Percentiles rank a stretch among this genome's conserved stretches.
These are phyloP conservation scores for Holacanthus passer DNA, from an alignment of 2,113 vertebrate species.

Conservation along the genomic window DNA sequence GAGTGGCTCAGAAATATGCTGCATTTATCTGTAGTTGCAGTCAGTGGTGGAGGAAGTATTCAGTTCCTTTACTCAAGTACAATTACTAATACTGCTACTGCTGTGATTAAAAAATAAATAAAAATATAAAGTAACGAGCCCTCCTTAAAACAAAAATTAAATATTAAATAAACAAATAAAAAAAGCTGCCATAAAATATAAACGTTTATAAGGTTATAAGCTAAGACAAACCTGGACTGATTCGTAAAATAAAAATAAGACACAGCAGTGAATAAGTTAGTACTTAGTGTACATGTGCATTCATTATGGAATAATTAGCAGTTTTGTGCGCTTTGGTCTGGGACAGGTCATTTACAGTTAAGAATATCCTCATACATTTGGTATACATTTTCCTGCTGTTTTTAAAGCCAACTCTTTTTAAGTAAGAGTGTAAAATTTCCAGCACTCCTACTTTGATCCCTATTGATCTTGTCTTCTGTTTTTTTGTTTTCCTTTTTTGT, in stretches of 20 bases:
- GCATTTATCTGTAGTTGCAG: background rate
- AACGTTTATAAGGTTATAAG: background rate
- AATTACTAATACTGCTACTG: background rate
- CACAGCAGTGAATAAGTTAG: slow-evolving; percentile 15
- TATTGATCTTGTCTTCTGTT: slow-evolving; percentile 40
- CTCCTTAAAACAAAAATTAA: background rate
- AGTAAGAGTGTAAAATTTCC: slow-evolving; percentile 37
- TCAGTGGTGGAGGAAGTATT: background rate
- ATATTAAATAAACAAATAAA: background rate
- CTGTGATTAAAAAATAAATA: background rate
- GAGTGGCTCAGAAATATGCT: background rate
- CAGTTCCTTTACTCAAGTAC: background rate
- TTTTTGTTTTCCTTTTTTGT: slow-evolving; percentile 1
- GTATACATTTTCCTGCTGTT: slow-evolving; percentile 48
- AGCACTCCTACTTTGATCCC: slow-evolving; percentile 42
- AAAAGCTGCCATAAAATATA: background rate
- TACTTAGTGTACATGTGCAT: slow-evolving; percentile 31
- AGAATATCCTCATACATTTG: slow-evolving; percentile 50
- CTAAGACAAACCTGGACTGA: background rate
- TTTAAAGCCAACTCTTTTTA: slow-evolving; percentile 38
- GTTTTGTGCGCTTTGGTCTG: slow-evolving; percentile 42
- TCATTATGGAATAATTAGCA: slow-evolving; percentile 58
- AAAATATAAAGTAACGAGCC: slow-evolving; percentile 3
- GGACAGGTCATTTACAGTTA: slow-evolving; percentile 59
- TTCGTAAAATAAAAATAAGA: slow-evolving; percentile 13